Base-by-base conservation (phyloP, 2,888 invertebrate species). In the Deroplatys truncata region DNA sequence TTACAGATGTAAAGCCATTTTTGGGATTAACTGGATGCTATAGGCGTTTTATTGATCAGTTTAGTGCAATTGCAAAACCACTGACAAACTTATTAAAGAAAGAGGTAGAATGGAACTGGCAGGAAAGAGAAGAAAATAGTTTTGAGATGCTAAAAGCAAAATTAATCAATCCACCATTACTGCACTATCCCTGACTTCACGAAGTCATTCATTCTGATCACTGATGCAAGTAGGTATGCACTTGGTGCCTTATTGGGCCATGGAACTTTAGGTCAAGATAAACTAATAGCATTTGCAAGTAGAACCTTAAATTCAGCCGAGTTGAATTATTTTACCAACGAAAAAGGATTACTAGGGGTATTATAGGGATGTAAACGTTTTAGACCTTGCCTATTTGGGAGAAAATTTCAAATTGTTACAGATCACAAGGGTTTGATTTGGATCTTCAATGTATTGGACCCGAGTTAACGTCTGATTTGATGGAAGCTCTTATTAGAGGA, bases 311-410 rank as follows among this genome's bases (percentile, higher is more conserved):
- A 84, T 56, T n/a, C 72, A 20, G 82, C 88, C 0, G 90, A 90
- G 31, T 31, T 72, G 56, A 90, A 84, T 84, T 90, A 89, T 35
- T 13, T 35, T n/a, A 88, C 88, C 13, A 84, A 56, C 1, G 85
- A 91, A 28, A 88, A 87, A n/a, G 91, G 90, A 88, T 82, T 90
- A 0, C 49, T 90, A 16, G 91, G 89, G 2, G 16, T 91, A 15
- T 82, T 91, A 9, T 90, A 84, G 31, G 90, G 88, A 1, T 83
- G 88, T n/a, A 89, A 89, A 28, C 88, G 88, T 84, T 91, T 90
- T 84, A 82, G 89, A 20, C 88, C 85, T 7, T 90, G 90, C 56
- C 28, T 91, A n/a, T 89, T 89, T 10, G 91, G 91, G 16, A 85
- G 88, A 28, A 89, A 86, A 20, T 90, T 91, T 35, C 28, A 43